A percentile compares a stretch with the other conserved stretches of the same genome.
These are phyloP conservation scores for Pseudoips prasinana DNA, from an alignment of 2,888 invertebrate species.

Conservation along the genomic window DNA sequence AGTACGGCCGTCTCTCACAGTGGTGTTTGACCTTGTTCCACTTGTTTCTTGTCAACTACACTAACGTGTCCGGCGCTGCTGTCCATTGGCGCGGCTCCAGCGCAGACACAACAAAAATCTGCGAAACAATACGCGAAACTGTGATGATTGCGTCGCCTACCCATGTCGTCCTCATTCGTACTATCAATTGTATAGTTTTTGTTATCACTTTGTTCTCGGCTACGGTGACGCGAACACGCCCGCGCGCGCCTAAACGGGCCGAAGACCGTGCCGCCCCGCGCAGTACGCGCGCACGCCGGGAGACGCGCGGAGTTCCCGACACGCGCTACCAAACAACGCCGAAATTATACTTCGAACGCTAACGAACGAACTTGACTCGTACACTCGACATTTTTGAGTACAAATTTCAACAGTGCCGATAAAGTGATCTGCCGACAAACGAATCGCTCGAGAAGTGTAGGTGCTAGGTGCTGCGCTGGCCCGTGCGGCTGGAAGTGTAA, in stretches of 20 bases:
- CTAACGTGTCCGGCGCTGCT: slow-evolving; percentile 43
- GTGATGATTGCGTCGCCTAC: slow-evolving; percentile 43
- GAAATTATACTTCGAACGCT: slow-evolving; percentile 56
- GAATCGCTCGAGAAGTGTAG: slow-evolving; percentile 25
- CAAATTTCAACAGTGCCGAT: slow-evolving; percentile 38
- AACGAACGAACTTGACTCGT: slow-evolving; percentile 66
- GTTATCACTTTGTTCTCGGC: slow-evolving; percentile 73
- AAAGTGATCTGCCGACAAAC: slow-evolving; percentile 32
- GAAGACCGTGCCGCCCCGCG: slow-evolving; percentile 43
- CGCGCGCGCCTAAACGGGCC: slow-evolving; percentile 56
- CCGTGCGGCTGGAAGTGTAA: slow-evolving; percentile 35
- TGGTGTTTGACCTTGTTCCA: slow-evolving; percentile 50
- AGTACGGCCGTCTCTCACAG: slow-evolving; percentile 20
- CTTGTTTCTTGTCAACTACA: slow-evolving; percentile 45
- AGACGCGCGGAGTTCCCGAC: slow-evolving; percentile 58
- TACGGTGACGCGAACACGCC: slow-evolving; percentile 61
- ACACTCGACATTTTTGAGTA: slow-evolving; percentile 42
- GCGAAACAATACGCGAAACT: slow-evolving; percentile 46
- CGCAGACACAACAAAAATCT: slow-evolving; percentile 54
- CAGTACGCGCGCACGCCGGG: slow-evolving; percentile 61
- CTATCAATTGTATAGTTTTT: slow-evolving; percentile 65
- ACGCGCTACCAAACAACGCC: slow-evolving; percentile 53
- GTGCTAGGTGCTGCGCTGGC: slow-evolving; percentile 8
- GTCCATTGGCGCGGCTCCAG: slow-evolving; percentile 56
- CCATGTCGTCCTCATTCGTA: slow-evolving; percentile 41